Percentiles rank a stretch among this genome's conserved stretches.
These are phyloP conservation scores for Platyrinchus mystaceus DNA, from an alignment of 2,797 vertebrate species.

Conservation along the genomic window DNA sequence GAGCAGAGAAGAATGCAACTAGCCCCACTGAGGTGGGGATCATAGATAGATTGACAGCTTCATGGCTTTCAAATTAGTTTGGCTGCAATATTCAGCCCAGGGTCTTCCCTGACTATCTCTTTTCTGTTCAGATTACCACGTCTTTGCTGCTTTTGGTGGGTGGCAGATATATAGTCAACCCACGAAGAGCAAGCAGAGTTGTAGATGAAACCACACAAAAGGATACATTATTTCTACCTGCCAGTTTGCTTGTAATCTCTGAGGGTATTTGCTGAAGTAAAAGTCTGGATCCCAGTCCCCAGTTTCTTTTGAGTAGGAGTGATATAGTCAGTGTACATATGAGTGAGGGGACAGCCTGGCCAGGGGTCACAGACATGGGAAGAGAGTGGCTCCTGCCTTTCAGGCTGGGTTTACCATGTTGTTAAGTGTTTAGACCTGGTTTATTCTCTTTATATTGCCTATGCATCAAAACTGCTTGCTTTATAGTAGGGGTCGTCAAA, in stretches of 20 bases:
- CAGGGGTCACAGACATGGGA: accelerated
- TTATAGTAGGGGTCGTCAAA: no score
- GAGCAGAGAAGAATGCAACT: not conserved
- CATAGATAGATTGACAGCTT: not conserved
- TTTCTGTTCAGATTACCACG: not conserved
- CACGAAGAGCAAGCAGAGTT: not conserved
- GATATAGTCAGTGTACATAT: not conserved
- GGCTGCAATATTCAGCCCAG: not conserved
- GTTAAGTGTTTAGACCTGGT: not conserved
- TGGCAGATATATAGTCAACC: not conserved
- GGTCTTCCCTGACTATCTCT: not conserved
- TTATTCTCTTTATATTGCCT: not conserved
- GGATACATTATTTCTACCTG: not conserved
- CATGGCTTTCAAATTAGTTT: not conserved
- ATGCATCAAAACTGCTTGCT: not conserved
- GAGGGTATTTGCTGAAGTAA: not conserved
- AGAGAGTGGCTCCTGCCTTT: not conserved
- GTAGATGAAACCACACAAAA: not conserved
- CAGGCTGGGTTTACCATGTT: not conserved
- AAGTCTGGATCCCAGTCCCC: not conserved
- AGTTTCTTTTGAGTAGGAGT: not conserved
- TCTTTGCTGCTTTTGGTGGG: not conserved
- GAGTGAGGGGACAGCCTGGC: accelerated
- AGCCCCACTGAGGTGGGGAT: accelerated
- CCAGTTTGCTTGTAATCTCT: not conserved